Evolutionary conservation across 2,888 invertebrate genomes (phyloP).

Genomic region (Idaea aversata): DNA sequence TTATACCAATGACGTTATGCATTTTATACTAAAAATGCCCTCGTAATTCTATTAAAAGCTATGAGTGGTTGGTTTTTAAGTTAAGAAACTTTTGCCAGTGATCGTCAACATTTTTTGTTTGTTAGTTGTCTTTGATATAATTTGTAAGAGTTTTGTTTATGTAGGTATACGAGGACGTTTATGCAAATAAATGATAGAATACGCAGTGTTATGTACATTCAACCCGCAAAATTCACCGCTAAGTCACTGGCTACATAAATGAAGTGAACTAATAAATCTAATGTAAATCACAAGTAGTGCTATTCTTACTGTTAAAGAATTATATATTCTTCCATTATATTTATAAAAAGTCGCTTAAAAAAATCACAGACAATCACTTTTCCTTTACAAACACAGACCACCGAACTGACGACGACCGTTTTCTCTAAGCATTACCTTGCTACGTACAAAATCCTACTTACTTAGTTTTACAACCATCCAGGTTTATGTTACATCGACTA

Average conservation of each 20-base stretch:
- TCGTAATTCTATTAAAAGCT: slow-evolving; percentile 23
- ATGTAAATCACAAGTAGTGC: slow-evolving; percentile 81
- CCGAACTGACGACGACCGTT: slow-evolving; percentile 66
- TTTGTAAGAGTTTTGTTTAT: background rate
- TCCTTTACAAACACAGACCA: slow-evolving; percentile 79
- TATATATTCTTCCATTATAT: slow-evolving; percentile 74
- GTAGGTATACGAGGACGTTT: slow-evolving; percentile 23
- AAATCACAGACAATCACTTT: slow-evolving; percentile 82
- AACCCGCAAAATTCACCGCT: slow-evolving; percentile 63
- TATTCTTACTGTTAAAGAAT: slow-evolving; percentile 80
- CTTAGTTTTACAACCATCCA: slow-evolving; percentile 80
- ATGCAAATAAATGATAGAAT: slow-evolving; percentile 46
- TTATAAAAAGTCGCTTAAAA: slow-evolving; percentile 81
- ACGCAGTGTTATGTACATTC: slow-evolving; percentile 63
- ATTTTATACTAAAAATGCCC: slow-evolving; percentile 30
- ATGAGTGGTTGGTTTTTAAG: too few relatives aligned
- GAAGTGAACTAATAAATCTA: slow-evolving; percentile 73
- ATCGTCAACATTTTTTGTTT: background rate
- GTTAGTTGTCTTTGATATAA: background rate
- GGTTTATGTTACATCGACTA: slow-evolving; percentile 66
- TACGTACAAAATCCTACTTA: slow-evolving; percentile 78
- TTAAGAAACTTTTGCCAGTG: too few relatives aligned
- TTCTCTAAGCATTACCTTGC: slow-evolving; percentile 75
- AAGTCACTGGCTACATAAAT: slow-evolving; percentile 61
- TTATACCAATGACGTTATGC: slow-evolving; percentile 65